Evolutionary conservation across 2,888 invertebrate genomes (phyloP), one percentile per base, ranked within the genome.

Genomic region (Dolomedes plantarius): DNA sequence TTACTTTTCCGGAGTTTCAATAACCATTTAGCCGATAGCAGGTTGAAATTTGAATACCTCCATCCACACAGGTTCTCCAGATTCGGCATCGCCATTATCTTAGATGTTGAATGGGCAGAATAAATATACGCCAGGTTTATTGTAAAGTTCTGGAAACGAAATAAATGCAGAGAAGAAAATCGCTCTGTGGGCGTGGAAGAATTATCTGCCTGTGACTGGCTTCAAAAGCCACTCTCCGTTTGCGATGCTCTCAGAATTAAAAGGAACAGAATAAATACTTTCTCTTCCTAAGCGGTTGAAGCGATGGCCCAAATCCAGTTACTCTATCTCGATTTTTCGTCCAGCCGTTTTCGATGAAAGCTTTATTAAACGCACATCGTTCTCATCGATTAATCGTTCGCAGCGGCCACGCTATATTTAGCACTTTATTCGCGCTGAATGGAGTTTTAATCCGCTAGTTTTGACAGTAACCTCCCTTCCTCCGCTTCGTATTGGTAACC

Each of bases 381-480:
- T 46, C 13, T 41, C 36, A 75, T 75, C 75, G 68, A 50, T 65
- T 65, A 50, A 68, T 19, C 50, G 16, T 23, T 56, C 56, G 27
- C 27, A 32, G n/a, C 36, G 27, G 56, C 46, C 77, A 31, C 50
- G 41, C 68, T 46, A 32, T 41, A 77, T 68, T 77, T 56, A 39
- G 46, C 32, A 50, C 27, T 29, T 68, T 76, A 41, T 62, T 32
- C 62, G 19, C 65, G 23, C 29, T 56, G 36, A 74, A 74, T 74
- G 73, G 36, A 62, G 69, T 41, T 65, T 75, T 65, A 75, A 65
- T 67, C 75, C 36, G 65, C 41, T 75, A 65, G 75, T 75, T 65
- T 75, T 75, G 75, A 75, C 75, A 75, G 75, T 50, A 27, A 65
- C 19, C 75, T 32, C 65, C 39, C 28, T 39, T 23, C 19, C 56